phyloP scores from a whole-genome alignment of 2,797 vertebrate genomes.

The Sebastes minor region DNA sequence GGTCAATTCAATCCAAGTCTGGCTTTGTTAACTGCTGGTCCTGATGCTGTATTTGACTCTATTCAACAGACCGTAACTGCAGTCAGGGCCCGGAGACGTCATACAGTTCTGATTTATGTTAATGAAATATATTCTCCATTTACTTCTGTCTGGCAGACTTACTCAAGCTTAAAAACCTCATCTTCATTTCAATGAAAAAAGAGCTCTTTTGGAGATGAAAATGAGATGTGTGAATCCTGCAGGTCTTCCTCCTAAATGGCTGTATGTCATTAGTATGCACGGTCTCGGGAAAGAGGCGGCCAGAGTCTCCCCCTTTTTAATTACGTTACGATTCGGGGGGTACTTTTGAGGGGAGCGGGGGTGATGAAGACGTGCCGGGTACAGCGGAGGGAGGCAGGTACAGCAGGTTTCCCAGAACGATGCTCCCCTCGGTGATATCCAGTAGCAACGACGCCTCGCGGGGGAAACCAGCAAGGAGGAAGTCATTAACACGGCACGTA shows the following conservation, averaged over 20 bases:
- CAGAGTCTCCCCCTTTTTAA: slow-evolving; percentile 70
- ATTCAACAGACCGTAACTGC: slow-evolving; percentile 65
- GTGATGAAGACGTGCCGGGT: slow-evolving; percentile 29
- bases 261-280: slow-evolving; percentile 76
- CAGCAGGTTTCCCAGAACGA: slow-evolving; percentile 61
- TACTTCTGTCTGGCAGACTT: slow-evolving; percentile 70
- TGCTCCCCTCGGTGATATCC: slow-evolving; percentile 45
- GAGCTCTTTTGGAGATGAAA: slow-evolving; percentile 75
- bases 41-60: slow-evolving; percentile 57
- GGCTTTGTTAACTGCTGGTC: slow-evolving; percentile 56
- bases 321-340: slow-evolving; percentile 57
- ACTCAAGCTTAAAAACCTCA: slow-evolving; percentile 77
- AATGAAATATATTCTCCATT: slow-evolving; percentile 79
- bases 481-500: slow-evolving; percentile 61
- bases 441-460: slow-evolving; percentile 16
- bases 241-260: slow-evolving; percentile 73
- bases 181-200: slow-evolving; percentile 77
- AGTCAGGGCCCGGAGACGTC: slow-evolving; percentile 46
- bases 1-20: slow-evolving; percentile 37
- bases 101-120: slow-evolving; percentile 79
- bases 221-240: slow-evolving; percentile 75
- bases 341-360: neutral
- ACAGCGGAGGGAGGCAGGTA: slow-evolving; percentile 43
- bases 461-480: slow-evolving; percentile 52
- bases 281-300: slow-evolving; percentile 40